Conservation (phyloP, 2,113 vertebrate genomes). For the Myrmophylax atrothorax region DNA sequence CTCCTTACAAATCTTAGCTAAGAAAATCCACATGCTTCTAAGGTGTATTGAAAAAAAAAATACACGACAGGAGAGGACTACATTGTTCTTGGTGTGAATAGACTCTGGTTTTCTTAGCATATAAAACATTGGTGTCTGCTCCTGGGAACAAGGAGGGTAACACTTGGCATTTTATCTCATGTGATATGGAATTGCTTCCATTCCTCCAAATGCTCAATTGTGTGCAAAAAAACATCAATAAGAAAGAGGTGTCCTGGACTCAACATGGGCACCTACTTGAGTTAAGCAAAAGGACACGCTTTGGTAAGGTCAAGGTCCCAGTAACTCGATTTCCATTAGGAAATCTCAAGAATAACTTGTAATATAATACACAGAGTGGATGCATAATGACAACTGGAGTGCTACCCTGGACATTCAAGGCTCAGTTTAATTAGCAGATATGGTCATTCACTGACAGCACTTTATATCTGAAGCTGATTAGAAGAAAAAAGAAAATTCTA, state of each 20-base stretch:
- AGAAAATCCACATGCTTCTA: neutral
- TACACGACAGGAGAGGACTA: neutral
- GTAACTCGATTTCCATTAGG: conserved; percentile 1
- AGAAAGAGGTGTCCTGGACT: neutral
- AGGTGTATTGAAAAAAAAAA: neutral
- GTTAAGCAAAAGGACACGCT: neutral
- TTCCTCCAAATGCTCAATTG: neutral
- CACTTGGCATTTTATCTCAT: neutral
- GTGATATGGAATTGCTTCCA: neutral
- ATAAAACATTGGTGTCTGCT: neutral
- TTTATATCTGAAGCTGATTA: conserved; percentile 14
- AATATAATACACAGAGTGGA: conserved; percentile 42
- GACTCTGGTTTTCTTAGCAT: neutral
- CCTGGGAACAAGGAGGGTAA: neutral
- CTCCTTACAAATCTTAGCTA: neutral
- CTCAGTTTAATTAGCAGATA: conserved; percentile 34
- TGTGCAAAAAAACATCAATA: neutral
- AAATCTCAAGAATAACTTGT: neutral
- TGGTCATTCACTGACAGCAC: neutral
- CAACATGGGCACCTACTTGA: neutral
- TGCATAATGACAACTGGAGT: conserved; percentile 51
- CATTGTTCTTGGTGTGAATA: neutral
- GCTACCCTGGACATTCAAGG: conserved; percentile 15
- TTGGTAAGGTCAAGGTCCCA: neutral
- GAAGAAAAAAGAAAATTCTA: conserved; percentile 5